Evolutionary conservation across 2,797 vertebrate species (phyloP).

Genomic region (Semotilus atromaculatus): DNA sequence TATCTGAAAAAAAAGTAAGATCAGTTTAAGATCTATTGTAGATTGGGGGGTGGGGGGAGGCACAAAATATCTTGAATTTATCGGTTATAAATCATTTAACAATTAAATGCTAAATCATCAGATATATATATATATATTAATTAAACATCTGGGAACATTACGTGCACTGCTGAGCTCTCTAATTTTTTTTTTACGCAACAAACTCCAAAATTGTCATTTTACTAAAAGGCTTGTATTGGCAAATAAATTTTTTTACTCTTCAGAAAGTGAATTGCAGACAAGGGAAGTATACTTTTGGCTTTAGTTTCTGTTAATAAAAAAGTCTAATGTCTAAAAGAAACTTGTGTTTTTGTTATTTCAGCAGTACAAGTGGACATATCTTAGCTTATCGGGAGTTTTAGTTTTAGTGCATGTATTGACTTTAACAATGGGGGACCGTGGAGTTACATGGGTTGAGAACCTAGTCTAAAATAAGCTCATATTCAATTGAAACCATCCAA

Average conservation of each 20-base stretch:
- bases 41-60: background rate
- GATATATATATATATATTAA: no score
- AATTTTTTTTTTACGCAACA: background rate
- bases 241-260: background rate
- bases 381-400: background rate
- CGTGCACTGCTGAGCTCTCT: background rate
- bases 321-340: background rate
- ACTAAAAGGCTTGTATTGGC: background rate
- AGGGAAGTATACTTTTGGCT: background rate
- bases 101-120: background rate
- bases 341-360: constrained; percentile 1
- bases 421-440: background rate
- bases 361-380: background rate
- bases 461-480: constrained; percentile 1
- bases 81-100: background rate
- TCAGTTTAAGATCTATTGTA: background rate
- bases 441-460: background rate
- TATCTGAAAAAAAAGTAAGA: background rate
- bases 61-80: background rate
- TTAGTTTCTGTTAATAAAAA: background rate
- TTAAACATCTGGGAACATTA: no score
- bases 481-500: background rate
- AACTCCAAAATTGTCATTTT: background rate
- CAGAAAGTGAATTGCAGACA: background rate
- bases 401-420: background rate